phyloP scores from a whole-genome alignment of 2,113 vertebrate genomes.

The Sardina pilchardus region DNA sequence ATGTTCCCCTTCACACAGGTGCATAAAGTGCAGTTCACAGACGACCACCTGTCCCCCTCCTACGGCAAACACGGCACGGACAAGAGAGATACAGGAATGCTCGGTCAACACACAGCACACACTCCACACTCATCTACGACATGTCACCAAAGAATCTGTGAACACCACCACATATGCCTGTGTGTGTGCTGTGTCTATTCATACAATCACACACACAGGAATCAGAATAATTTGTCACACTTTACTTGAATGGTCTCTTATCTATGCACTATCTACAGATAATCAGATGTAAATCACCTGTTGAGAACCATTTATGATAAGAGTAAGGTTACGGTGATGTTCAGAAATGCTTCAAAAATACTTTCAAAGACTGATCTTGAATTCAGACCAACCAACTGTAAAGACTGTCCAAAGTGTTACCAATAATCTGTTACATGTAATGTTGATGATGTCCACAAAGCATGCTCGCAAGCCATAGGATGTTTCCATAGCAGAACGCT shows the following conservation, averaged over 20 bases:
- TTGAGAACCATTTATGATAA: no score
- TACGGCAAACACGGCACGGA: constrained; percentile 48
- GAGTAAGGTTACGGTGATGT: no score
- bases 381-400: no score
- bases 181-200: background rate
- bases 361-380: no score
- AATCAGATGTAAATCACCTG: no score
- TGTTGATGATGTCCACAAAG: background rate
- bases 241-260: no score
- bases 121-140: background rate
- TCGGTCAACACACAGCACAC: background rate
- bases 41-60: constrained; percentile 98
- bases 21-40: constrained; percentile 92
- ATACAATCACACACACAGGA: background rate
- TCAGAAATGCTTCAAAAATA: no score
- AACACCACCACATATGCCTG: background rate
- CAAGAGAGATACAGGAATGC: background rate
- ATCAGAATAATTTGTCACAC: background rate
- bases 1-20: constrained; percentile 86
- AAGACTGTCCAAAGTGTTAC: no score
- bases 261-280: no score
- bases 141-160: background rate
- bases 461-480: background rate
- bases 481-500: background rate
- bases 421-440: background rate